Percentiles rank a stretch among this genome's conserved stretches.
Evolutionary conservation across 2,797 vertebrate species (phyloP).

Genomic region (Rhincodon typus): DNA sequence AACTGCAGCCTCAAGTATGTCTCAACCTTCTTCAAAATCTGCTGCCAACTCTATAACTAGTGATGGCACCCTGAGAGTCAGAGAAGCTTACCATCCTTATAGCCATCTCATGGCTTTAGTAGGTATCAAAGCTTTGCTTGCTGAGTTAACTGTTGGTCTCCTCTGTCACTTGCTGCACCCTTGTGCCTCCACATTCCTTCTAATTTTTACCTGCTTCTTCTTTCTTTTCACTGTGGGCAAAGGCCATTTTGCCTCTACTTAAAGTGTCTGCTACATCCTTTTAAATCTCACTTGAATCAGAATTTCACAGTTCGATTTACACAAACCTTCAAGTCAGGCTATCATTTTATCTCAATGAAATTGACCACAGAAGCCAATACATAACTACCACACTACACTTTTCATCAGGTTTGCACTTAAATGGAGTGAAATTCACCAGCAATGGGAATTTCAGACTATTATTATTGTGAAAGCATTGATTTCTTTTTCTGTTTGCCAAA

Average conservation of each 20-base stretch:
- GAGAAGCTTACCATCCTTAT: background rate
- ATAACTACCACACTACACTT: background rate
- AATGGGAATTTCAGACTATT: background rate
- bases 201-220: background rate
- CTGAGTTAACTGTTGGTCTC: background rate
- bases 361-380: background rate
- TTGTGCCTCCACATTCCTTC: background rate
- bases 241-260: background rate
- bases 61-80: background rate
- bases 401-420: background rate
- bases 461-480: background rate
- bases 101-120: background rate
- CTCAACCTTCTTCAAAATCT: background rate
- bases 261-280: background rate
- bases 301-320: no score
- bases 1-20: background rate
- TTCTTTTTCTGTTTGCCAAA: no score
- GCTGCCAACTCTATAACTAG: background rate
- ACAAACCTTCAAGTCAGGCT: background rate
- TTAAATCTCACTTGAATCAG: background rate
- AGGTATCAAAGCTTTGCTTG: background rate
- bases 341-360: no score
- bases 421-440: background rate
- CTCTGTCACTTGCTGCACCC: background rate
- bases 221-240: background rate